Conservation (phyloP, 2,888 invertebrate genomes). For the Campoplex capitator region DNA sequence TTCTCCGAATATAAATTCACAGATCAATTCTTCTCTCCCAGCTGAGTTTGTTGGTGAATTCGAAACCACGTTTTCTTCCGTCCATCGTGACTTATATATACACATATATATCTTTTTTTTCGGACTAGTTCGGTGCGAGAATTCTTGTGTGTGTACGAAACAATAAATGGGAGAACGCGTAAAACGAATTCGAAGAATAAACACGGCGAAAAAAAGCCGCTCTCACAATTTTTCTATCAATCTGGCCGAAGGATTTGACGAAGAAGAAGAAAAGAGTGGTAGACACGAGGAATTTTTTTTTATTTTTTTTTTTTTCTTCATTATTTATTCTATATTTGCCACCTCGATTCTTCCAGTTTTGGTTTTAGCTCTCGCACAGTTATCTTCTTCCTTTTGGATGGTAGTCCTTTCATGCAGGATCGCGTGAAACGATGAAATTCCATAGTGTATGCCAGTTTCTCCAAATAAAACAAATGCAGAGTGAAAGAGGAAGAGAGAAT, state of each 20-base stretch:
- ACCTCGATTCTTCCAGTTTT: conserved; percentile 30
- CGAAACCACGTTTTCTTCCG: conserved; percentile 11
- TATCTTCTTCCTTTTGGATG: conserved; percentile 33
- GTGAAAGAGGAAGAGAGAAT: conserved; percentile 37
- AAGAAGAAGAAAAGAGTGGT: conserved; percentile 48
- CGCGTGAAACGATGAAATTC: conserved; percentile 44
- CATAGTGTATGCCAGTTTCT: conserved; percentile 50
- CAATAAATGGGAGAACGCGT: background rate
- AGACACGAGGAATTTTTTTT: conserved; percentile 7
- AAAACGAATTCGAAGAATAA: conserved; percentile 17
- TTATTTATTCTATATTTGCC: conserved; percentile 32
- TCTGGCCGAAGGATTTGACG: conserved; percentile 58
- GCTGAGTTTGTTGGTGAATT: background rate
- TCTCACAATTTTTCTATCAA: conserved; percentile 52
- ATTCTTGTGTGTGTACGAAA: background rate
- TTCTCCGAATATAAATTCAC: conserved; percentile 38
- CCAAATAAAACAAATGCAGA: conserved; percentile 59
- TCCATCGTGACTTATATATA: conserved; percentile 10
- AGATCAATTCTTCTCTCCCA: conserved; percentile 35
- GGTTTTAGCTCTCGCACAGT: conserved; percentile 24
- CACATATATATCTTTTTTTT: too few species aligned
- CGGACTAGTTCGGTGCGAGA: conserved; percentile 20
- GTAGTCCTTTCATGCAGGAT: conserved; percentile 26
- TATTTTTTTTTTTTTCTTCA: conserved; percentile 13
- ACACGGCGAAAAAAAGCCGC: conserved; percentile 2